Conservation (phyloP, 2,888 invertebrate species). For the Morpho deidamia region DNA sequence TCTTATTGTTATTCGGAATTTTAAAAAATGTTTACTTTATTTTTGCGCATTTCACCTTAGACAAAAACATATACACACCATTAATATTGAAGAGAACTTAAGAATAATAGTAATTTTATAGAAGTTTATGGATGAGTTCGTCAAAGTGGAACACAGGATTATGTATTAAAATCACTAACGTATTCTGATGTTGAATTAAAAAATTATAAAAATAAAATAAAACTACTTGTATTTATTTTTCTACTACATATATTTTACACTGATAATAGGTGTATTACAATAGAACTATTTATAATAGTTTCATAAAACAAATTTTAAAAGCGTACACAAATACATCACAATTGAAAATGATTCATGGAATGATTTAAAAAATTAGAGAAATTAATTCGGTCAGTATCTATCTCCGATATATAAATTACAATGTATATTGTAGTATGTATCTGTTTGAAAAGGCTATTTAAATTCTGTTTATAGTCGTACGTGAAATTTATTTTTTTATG, state of each 20-base stretch:
- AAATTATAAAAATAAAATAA: slow-evolving; percentile 1
- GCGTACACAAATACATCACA: slow-evolving; percentile 12
- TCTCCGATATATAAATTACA: neutral
- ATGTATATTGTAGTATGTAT: neutral
- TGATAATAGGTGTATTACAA: slow-evolving; percentile 2
- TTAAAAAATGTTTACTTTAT: too few species aligned
- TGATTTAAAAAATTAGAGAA: slow-evolving; percentile 8
- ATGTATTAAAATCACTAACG: too few species aligned
- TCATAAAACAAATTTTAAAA: neutral
- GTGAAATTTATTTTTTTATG: too few species aligned
- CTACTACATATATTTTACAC: slow-evolving; percentile 18
- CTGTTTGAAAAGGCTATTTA: neutral
- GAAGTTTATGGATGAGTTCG: too few species aligned
- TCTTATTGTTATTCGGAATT: too few species aligned
- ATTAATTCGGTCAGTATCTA: neutral
- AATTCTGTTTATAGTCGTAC: too few species aligned
- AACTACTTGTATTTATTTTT: neutral
- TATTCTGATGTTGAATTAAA: too few species aligned
- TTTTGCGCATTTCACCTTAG: too few species aligned
- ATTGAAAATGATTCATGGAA: slow-evolving; percentile 16
- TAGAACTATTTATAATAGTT: neutral
- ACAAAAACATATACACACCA: too few species aligned
- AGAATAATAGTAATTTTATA: too few species aligned
- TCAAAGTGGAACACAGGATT: too few species aligned
- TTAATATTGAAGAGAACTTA: too few species aligned